Conservation (phyloP, 2,113 vertebrate genomes). For the Ploceus nigricollis region DNA sequence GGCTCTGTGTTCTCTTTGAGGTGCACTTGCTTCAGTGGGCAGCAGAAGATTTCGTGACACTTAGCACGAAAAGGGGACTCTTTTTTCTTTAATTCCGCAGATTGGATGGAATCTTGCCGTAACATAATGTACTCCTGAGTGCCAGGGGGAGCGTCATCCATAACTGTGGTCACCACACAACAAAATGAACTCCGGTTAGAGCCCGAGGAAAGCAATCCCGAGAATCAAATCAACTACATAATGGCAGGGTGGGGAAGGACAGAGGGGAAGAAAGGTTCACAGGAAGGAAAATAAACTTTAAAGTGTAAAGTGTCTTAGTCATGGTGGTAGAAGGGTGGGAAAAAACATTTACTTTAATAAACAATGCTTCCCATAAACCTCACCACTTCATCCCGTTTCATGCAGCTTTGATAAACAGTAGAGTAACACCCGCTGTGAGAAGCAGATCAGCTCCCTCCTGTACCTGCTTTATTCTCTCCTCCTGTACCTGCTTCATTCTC, state of each 20-base stretch:
- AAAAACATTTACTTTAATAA: background rate
- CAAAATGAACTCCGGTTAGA: constrained; percentile 97
- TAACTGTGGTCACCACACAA: constrained; percentile 97
- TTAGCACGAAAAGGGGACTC: constrained; percentile 99
- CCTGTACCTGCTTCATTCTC: too few relatives aligned
- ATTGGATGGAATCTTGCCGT: constrained; percentile 99
- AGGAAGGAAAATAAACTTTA: background rate
- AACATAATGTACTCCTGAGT: constrained; percentile 99
- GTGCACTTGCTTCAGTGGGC: constrained; percentile 98
- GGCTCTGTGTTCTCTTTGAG: constrained; percentile 97
- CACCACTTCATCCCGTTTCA: background rate
- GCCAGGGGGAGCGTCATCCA: constrained; percentile 98
- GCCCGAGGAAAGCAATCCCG: constrained; percentile 67
- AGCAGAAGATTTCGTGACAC: constrained; percentile 99
- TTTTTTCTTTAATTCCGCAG: constrained; percentile 99
- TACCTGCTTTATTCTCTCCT: background rate
- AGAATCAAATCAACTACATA: constrained; percentile 64
- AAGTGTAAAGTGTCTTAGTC: background rate
- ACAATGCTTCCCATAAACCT: background rate
- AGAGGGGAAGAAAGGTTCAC: background rate
- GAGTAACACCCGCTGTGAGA: background rate
- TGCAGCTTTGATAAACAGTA: background rate
- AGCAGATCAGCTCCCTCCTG: background rate
- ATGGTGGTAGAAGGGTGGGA: background rate
- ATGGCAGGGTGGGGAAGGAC: background rate